A percentile compares a stretch with the other conserved stretches of the same genome.
These are phyloP conservation scores for Pangasianodon gigas DNA, from an alignment of 2,113 vertebrate genomes.

Conservation along the genomic window DNA sequence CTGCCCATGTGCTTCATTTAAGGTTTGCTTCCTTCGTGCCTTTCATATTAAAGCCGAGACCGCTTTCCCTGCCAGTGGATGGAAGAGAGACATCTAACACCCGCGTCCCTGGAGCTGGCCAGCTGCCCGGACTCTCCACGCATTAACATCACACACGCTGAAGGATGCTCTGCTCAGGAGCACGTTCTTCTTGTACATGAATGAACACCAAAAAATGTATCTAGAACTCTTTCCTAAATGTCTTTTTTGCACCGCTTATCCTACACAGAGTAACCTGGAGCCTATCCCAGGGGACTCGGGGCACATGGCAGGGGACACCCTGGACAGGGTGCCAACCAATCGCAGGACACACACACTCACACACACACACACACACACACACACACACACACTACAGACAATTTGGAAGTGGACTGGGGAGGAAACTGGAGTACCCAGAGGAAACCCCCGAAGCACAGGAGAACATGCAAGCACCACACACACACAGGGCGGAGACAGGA, in stretches of 20 bases:
- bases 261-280: too few relatives aligned
- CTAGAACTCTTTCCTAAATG: background rate
- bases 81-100: background rate
- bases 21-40: background rate
- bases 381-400: too few relatives aligned
- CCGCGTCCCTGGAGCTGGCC: conserved; percentile 9
- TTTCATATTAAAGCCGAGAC: background rate
- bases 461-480: too few relatives aligned
- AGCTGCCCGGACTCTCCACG: background rate
- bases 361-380: too few relatives aligned
- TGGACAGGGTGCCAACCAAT: too few relatives aligned
- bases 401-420: too few relatives aligned
- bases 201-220: background rate
- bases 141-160: background rate
- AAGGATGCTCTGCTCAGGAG: background rate
- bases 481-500: too few relatives aligned
- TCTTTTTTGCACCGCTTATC: background rate
- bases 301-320: too few relatives aligned
- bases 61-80: background rate
- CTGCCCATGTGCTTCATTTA: background rate
- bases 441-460: too few relatives aligned
- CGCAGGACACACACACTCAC: too few relatives aligned
- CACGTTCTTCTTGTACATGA: background rate
- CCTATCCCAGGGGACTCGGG: too few relatives aligned
- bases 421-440: too few relatives aligned